Base-by-base conservation (phyloP, 2,797 vertebrate species). In the Sus cebifrons region DNA sequence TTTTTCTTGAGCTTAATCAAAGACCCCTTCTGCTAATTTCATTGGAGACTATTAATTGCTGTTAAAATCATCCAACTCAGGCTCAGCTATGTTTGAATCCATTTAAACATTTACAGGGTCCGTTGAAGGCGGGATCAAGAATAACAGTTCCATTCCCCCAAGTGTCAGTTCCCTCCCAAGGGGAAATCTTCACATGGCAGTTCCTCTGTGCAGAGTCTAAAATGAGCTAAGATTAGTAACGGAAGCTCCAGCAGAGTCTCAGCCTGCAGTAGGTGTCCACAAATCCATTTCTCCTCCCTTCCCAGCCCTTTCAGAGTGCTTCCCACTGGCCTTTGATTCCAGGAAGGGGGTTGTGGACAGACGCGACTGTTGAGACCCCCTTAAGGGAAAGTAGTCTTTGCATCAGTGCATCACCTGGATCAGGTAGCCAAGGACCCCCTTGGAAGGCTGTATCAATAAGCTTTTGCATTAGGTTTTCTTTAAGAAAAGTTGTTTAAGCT, bases 11-110 rank as follows among this genome's bases (percentile, higher is more conserved):
- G 27, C 54, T 96, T 90, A 88, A 94, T 78, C 81, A 94, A 64
- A 86, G 81, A 97, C 96, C 93, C 75, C 94, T 96, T 97, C 94
- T 87, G 89, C 74, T 96, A 95, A 94, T 88, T 93, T 96, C 77
- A 95, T 44, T 86, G 82, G 97, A 97, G 88, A 71, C 65, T 92
- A 92, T 95, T 97, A 98, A 98, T 81, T 96, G 96, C 91, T 93
- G 95, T 84, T 82, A 68, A 96, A 98, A 97, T 92, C 96, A 96
- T 23, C 95, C 54, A 83, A 81, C 78, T 96, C 62, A 27, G 16
- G 67, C 95, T 97, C 82, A 95, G 65, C 67, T 96, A 60, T 65
- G 62, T 97, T 92, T 83, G 95, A 97, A 98, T 95, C 88, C 95
- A 95, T 44, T 70, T 52, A 73, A 96, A 95, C 40, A 56, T 91